Evolutionary conservation across 2,113 vertebrate genomes (phyloP).

Genomic region (Saccopteryx leptura): DNA sequence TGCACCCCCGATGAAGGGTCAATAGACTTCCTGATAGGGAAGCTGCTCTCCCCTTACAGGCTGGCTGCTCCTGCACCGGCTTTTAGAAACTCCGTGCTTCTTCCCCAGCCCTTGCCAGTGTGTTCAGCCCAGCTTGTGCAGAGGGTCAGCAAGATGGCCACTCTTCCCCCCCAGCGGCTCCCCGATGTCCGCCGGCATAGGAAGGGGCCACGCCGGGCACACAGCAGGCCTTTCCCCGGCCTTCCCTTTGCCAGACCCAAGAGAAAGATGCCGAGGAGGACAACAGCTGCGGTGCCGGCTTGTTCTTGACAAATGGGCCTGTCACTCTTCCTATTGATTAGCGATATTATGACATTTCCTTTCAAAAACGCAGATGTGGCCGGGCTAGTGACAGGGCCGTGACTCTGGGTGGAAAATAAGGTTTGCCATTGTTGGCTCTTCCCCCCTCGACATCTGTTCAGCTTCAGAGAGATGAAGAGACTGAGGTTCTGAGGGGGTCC

Average conservation of each 20-base stretch:
- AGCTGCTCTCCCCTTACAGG: conserved; percentile 65
- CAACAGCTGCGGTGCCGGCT: conserved; percentile 90
- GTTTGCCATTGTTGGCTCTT: conserved; percentile 77
- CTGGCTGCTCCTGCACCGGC: conserved; percentile 68
- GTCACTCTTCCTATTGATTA: conserved; percentile 92
- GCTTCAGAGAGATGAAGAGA: conserved; percentile 52
- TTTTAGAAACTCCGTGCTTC: conserved; percentile 76
- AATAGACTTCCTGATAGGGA: conserved; percentile 80
- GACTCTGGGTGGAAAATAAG: conserved; percentile 82
- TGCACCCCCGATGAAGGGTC: conserved; percentile 83
- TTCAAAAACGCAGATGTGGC: conserved; percentile 92
- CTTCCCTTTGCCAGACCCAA: conserved; percentile 75
- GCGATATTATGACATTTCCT: conserved; percentile 92
- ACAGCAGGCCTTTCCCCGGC: conserved; percentile 11
- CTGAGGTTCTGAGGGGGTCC: background rate
- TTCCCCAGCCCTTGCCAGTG: conserved; percentile 56
- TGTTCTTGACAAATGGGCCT: conserved; percentile 91
- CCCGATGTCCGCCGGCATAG: background rate
- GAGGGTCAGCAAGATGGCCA: background rate
- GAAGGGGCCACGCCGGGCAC: conserved; percentile 7
- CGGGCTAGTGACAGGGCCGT: conserved; percentile 81
- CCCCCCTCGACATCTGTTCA: conserved; percentile 80
- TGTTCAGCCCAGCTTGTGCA: background rate
- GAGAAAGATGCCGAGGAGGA: conserved; percentile 72
- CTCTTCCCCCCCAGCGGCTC: background rate